Evolutionary conservation across 2,888 invertebrate species (phyloP), one percentile per base, ranked within the genome.

Genomic region (Stenurella melanura): DNA sequence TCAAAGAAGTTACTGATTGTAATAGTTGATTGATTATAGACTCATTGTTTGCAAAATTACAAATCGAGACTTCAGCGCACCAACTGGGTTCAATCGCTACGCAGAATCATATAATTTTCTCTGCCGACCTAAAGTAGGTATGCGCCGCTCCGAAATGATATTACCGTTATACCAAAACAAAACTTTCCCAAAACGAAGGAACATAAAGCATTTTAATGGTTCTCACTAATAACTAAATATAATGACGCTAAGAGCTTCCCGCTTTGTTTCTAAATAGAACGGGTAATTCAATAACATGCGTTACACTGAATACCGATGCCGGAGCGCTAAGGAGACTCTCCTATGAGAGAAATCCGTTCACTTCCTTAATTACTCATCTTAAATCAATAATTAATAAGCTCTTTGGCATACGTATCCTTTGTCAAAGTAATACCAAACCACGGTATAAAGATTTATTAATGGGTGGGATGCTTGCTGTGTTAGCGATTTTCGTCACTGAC

Each of bases 221-320:
- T 50, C 15, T 30, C 30, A 61, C 61, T 61, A 61, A 30, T n/a
- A 69, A 69, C 57, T 34, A 57, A 69, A 57, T 57, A 56, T 57
- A 17, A 57, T 57, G 42, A 64, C 10, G 57, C 57, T 66, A 67
- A 72, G 77, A 74, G 72, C 67, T 58, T 71, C 38, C 72, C 68
- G 74, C 71, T 74, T 74, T 74, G 74, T 74, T 63, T 74, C 74
- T 74, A 72, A 61, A 76, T 77, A 67, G 72, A 67, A 72, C 56
- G 18, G 61, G 74, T 77, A 77, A 77, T 74, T 77, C 60, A 70
- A 77, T 77, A 77, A 74, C 12, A 42, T 61, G 66, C 63, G 67
- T 68, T 74, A 72, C 63, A 57, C 57, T 34, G 77, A 74, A 77
- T 74, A 74, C 70, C 38, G 72, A 77, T 63, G 71, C 63, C 72